Evolutionary conservation across 2,797 vertebrate species (phyloP).

Genomic region (Zalophus californianus): DNA sequence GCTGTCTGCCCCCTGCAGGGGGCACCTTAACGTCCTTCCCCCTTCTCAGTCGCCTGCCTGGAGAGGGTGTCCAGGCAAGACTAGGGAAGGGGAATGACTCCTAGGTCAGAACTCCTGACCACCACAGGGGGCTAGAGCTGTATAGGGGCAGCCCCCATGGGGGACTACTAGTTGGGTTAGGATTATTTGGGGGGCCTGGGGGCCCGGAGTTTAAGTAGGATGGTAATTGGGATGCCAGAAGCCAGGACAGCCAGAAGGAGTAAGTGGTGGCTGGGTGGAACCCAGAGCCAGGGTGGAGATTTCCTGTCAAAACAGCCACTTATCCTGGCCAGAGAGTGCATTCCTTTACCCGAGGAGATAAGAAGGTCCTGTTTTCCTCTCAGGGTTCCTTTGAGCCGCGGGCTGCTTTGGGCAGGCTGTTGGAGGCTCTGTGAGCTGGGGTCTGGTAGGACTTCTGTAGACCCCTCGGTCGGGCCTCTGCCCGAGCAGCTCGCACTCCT

Average conservation of each 20-base stretch:
- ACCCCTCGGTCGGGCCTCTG: neutral
- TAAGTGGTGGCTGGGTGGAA: slow-evolving; percentile 92
- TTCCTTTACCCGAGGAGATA: slow-evolving; percentile 98
- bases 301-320: slow-evolving; percentile 99
- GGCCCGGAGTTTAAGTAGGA: slow-evolving; percentile 80
- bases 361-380: slow-evolving; percentile 90
- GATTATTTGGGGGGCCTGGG: slow-evolving; percentile 44
- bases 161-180: neutral
- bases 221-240: slow-evolving; percentile 82
- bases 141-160: neutral
- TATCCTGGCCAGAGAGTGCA: slow-evolving; percentile 96
- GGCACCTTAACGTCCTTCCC: neutral
- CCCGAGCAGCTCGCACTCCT: neutral
- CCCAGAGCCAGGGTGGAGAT: slow-evolving; percentile 94
- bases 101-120: neutral
- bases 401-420: neutral
- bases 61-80: neutral
- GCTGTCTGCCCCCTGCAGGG: neutral
- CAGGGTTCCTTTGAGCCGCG: slow-evolving; percentile 78
- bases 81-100: neutral
- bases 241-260: slow-evolving; percentile 84
- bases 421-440: neutral
- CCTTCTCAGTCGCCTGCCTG: neutral
- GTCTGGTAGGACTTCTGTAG: neutral
- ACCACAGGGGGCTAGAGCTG: neutral